These are phyloP conservation scores for Dendroctonus ponderosae DNA, from an alignment of 1,140 invertebrate genomes.

Conservation along the genomic window DNA sequence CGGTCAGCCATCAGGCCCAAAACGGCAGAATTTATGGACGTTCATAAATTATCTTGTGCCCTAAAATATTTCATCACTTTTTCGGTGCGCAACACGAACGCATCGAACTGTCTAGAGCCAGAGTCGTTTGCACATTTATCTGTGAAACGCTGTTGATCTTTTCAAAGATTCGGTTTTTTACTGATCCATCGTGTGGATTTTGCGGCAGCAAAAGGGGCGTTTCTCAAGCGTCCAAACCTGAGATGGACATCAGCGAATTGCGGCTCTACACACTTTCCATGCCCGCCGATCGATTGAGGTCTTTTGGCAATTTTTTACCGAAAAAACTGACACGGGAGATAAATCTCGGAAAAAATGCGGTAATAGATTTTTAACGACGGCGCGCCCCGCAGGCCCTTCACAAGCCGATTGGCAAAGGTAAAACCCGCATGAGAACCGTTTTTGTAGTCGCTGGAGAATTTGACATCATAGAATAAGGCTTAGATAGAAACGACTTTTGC, in stretches of 20 bases:
- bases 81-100: background rate
- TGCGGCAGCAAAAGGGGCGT: too few species aligned
- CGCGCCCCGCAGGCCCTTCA: conserved; percentile 4
- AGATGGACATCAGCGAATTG: background rate
- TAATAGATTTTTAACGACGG: conserved; percentile 28
- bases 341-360: conserved; percentile 16
- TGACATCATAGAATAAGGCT: too few species aligned
- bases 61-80: conserved; percentile 23
- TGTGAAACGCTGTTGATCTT: too few species aligned
- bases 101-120: conserved; percentile 1
- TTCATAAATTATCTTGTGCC: conserved; percentile 15
- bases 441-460: too few species aligned
- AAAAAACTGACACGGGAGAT: conserved; percentile 18
- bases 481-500: too few species aligned
- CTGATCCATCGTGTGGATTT: too few species aligned
- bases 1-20: conserved; percentile 4
- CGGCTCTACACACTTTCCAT: background rate
- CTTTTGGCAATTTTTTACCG: conserved; percentile 14
- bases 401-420: too few species aligned
- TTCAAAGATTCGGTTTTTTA: too few species aligned
- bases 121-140: background rate
- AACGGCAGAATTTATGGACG: conserved; percentile 16
- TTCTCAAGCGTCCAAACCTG: too few species aligned
- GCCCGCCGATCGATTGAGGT: background rate
- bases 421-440: too few species aligned